Conservation (phyloP, 2,797 vertebrate genomes). For the Etheostoma nigrum region DNA sequence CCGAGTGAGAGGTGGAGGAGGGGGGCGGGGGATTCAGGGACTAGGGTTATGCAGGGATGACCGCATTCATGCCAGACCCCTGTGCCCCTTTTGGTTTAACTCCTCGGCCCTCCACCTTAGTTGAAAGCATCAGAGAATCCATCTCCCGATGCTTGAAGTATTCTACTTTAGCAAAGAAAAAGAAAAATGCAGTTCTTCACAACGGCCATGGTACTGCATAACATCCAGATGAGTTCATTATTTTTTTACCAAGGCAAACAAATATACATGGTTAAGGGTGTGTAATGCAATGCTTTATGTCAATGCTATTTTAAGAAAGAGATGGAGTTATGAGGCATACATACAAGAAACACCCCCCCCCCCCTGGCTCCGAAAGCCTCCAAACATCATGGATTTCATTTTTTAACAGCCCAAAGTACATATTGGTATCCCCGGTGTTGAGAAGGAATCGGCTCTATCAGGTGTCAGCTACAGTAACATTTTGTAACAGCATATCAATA, state of each 20-base stretch:
- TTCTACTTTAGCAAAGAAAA: constrained; percentile 10
- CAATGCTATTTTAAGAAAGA: constrained; percentile 37
- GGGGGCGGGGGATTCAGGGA: constrained; percentile 46
- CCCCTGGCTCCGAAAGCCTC: constrained; percentile 45
- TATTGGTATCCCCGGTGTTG: constrained; percentile 39
- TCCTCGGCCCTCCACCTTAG: constrained; percentile 53
- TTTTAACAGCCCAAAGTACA: constrained; percentile 28
- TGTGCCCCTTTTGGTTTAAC: constrained; percentile 59
- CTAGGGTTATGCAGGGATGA: constrained; percentile 72
- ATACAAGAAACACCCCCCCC: constrained; percentile 50
- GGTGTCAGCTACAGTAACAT: constrained; percentile 69
- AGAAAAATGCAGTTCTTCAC: constrained; percentile 11
- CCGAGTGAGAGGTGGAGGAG: constrained; percentile 57
- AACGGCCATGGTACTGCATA: background rate
- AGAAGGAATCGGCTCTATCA: constrained; percentile 67
- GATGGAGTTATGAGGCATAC: constrained; percentile 25
- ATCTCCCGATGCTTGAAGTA: constrained; percentile 41
- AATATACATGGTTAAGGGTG: background rate
- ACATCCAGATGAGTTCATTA: constrained; percentile 1
- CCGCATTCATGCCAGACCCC: constrained; percentile 63
- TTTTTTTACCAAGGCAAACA: constrained; percentile 6
- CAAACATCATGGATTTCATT: constrained; percentile 58
- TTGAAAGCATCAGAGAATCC: constrained; percentile 39
- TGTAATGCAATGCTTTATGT: constrained; percentile 9
- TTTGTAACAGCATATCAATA: constrained; percentile 76